Conservation (phyloP, 2,797 vertebrate genomes). For the Acanthurus lineatus region DNA sequence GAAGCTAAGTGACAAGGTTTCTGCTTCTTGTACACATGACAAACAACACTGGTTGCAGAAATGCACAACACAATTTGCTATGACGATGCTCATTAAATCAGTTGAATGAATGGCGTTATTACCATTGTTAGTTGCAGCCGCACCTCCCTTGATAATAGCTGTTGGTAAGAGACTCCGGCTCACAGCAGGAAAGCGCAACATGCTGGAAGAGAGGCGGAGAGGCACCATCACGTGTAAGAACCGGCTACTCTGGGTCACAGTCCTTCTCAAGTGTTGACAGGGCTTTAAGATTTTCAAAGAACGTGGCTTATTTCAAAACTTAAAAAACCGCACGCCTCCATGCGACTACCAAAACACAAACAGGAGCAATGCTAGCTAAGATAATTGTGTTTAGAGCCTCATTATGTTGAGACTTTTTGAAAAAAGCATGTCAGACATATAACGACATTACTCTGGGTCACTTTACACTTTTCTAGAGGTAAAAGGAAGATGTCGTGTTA, state of each 20-base stretch:
- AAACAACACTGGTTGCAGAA: constrained; percentile 16
- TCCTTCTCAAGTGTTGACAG: neutral
- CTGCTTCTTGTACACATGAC: constrained; percentile 2
- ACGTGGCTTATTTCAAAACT: neutral
- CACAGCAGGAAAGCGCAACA: constrained; percentile 87
- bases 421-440: neutral
- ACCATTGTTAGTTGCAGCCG: constrained; percentile 79
- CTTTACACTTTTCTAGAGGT: neutral
- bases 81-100: constrained; percentile 7
- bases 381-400: too few relatives aligned
- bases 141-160: constrained; percentile 74
- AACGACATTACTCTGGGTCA: fast-evolving
- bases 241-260: neutral
- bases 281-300: neutral
- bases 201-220: constrained; percentile 69
- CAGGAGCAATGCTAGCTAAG: constrained; percentile 3
- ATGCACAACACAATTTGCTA: constrained; percentile 34
- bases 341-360: constrained; percentile 36
- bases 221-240: neutral
- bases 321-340: neutral
- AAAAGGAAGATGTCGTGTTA: neutral
- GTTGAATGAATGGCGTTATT: constrained; percentile 55
- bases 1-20: constrained; percentile 20
- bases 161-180: constrained; percentile 82
- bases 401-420: too few relatives aligned